phyloP scores from a whole-genome alignment of 2,888 invertebrate genomes.

The Epinotia brunnichana region DNA sequence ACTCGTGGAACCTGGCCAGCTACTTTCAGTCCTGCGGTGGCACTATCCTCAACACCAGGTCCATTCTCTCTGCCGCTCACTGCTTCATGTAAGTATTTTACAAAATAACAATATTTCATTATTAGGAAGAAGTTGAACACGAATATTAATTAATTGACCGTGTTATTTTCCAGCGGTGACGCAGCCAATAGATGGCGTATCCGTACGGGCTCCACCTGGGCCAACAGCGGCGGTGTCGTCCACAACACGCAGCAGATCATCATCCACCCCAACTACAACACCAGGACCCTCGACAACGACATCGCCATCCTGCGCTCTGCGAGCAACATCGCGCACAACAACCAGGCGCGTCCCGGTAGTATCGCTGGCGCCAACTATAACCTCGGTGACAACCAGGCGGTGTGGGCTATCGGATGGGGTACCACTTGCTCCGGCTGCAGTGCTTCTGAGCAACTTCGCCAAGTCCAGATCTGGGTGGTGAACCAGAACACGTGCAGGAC shows the following conservation, averaged over 20 bases:
- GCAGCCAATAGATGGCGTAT: constrained; percentile 52
- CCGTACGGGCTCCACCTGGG: constrained; percentile 51
- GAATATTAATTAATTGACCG: neutral
- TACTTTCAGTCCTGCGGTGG: constrained; percentile 55
- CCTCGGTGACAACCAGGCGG: constrained; percentile 49
- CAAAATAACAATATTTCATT: neutral
- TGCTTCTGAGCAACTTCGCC: constrained; percentile 54
- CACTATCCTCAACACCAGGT: constrained; percentile 53
- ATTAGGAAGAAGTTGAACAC: neutral
- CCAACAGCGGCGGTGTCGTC: constrained; percentile 50
- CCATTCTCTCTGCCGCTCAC: constrained; percentile 56
- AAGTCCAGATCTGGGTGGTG: constrained; percentile 57
- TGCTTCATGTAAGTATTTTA: constrained; percentile 52
- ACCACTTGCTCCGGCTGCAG: constrained; percentile 11
- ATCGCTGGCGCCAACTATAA: constrained; percentile 50
- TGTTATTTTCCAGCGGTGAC: neutral
- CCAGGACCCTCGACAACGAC: constrained; percentile 50
- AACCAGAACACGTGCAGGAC: constrained; percentile 54
- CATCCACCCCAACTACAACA: constrained; percentile 56
- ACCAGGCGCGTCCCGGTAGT: constrained; percentile 42
- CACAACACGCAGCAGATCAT: constrained; percentile 35
- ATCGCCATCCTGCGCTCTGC: constrained; percentile 53
- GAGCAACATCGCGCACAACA: constrained; percentile 45
- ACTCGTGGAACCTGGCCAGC: constrained; percentile 45
- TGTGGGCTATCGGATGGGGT: constrained; percentile 60